Evolutionary conservation across 1,140 invertebrate genomes (phyloP).

Genomic region (Pentalonia nigronervosa): DNA sequence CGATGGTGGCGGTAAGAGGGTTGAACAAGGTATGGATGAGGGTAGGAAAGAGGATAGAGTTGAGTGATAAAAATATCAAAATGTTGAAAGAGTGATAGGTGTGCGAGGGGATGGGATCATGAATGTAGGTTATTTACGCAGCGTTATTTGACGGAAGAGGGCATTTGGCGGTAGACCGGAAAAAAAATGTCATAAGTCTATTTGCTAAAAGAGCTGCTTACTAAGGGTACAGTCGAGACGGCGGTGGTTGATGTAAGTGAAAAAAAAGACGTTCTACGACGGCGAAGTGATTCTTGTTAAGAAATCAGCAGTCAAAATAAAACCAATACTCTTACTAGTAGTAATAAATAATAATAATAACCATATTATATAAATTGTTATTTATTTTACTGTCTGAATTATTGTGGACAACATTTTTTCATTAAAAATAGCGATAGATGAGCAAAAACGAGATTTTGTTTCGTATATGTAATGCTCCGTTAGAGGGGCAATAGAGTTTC

Average conservation of each 20-base stretch:
- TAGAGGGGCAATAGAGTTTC: no score
- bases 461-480: no score
- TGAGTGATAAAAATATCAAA: background rate
- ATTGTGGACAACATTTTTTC: no score
- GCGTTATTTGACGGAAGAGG: background rate
- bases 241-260: accelerated
- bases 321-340: background rate
- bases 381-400: no score
- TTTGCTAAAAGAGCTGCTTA: background rate
- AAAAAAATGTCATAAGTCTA: background rate
- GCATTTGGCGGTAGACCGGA: background rate
- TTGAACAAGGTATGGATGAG: background rate
- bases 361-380: no score
- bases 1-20: background rate
- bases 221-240: background rate
- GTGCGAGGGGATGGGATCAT: background rate
- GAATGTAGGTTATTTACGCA: background rate
- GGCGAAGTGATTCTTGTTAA: background rate
- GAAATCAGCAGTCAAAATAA: background rate
- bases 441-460: accelerated
- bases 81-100: background rate
- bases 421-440: no score
- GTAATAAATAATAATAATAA: background rate
- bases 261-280: background rate
- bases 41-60: background rate